Percentiles rank a stretch among this genome's conserved stretches.
These are phyloP conservation scores for Celastrina argiolus DNA, from an alignment of 2,888 invertebrate species.

Conservation along the genomic window DNA sequence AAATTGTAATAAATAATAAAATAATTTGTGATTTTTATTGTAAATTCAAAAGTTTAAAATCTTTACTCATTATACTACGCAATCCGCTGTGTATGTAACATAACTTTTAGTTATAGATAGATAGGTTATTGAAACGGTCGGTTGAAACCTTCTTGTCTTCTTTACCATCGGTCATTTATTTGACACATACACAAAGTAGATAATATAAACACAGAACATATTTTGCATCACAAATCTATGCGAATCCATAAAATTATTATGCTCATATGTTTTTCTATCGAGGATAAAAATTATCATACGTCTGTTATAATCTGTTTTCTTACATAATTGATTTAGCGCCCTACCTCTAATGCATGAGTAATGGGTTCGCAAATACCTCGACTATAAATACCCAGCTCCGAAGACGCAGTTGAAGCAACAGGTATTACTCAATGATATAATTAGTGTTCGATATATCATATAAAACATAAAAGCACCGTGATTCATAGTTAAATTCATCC, in stretches of 20 bases:
- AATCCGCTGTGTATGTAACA: no score
- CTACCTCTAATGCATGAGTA: slow-evolving; percentile 3
- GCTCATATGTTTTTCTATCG: background rate
- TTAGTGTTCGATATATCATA: slow-evolving; percentile 19
- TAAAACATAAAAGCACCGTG: slow-evolving; percentile 7
- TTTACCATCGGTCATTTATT: no score
- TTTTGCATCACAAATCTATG: no score
- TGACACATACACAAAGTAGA: no score
- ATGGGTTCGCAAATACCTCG: background rate
- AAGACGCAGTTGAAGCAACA: slow-evolving; percentile 5
- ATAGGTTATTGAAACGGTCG: no score
- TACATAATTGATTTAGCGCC: background rate
- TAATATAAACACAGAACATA: no score
- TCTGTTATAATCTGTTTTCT: slow-evolving; percentile 1
- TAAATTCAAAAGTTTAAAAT: no score
- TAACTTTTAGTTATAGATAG: no score
- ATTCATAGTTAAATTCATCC: slow-evolving; percentile 16
- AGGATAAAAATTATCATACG: background rate
- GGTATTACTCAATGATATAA: slow-evolving; percentile 16
- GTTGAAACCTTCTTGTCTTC: no score
- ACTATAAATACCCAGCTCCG: background rate
- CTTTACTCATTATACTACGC: no score
- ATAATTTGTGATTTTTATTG: background rate
- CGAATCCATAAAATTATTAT: no score
- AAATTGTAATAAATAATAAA: slow-evolving; percentile 23